Evolutionary conservation across 30 jellyfish, hydroid and myxozoan genomes (phyloP).

Genomic region (Catostylus mosaicus): DNA sequence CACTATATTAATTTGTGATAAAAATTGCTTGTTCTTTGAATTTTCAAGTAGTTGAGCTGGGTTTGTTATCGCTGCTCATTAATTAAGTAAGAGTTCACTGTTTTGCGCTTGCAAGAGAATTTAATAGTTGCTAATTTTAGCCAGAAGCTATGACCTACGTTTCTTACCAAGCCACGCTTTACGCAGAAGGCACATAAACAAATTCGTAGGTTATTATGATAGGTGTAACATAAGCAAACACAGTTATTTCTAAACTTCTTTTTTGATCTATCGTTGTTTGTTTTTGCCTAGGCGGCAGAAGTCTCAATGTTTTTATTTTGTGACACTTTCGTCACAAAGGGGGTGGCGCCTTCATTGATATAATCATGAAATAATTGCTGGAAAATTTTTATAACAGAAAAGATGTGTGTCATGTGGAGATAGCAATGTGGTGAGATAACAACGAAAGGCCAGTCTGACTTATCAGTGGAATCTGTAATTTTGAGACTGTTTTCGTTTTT

Average conservation of each 20-base stretch:
- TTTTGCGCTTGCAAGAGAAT: not conserved
- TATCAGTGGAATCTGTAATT: constrained; percentile 15
- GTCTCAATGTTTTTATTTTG: not conserved
- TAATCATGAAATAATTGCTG: not conserved
- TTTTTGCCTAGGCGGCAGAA: not conserved
- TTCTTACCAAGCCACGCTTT: not conserved
- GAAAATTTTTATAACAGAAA: not conserved
- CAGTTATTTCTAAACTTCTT: not conserved
- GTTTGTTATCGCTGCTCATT: too few relatives aligned
- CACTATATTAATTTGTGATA: too few relatives aligned
- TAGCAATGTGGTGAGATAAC: constrained; percentile 34
- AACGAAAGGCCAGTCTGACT: constrained; percentile 23
- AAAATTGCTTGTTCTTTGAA: too few relatives aligned
- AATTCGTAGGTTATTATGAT: not conserved
- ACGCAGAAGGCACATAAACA: not conserved
- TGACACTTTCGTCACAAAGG: not conserved
- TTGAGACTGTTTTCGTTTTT: constrained; percentile 22
- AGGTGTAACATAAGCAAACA: not conserved
- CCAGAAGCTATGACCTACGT: constrained; percentile 3
- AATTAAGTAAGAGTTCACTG: too few relatives aligned
- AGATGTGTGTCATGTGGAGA: constrained; percentile 3
- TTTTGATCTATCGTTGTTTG: not conserved
- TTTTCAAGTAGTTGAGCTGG: too few relatives aligned
- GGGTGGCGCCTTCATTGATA: constrained; percentile 20
- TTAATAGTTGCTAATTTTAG: not conserved